Evolutionary conservation across 2,113 vertebrate species (phyloP).

Genomic region (Sebastes fasciatus): DNA sequence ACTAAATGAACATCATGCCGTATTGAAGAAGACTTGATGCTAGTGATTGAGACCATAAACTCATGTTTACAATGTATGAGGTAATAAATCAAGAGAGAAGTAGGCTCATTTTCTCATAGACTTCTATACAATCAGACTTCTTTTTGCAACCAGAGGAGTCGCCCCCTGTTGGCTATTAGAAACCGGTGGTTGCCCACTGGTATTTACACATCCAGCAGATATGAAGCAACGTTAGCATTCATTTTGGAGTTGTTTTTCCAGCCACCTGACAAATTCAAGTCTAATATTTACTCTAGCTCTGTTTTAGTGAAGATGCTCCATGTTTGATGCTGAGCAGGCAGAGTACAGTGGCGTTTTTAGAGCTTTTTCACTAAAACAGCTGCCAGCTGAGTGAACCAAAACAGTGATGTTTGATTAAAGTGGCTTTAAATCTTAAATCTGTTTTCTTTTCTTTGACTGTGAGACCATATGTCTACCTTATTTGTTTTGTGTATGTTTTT

Average conservation of each 20-base stretch:
- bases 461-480: neutral
- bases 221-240: neutral
- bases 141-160: too few species aligned
- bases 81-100: too few species aligned
- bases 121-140: too few species aligned
- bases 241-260: neutral
- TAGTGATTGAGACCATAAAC: too few species aligned
- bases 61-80: too few species aligned
- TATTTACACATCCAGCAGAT: neutral
- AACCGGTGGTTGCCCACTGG: too few species aligned
- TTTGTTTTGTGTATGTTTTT: neutral
- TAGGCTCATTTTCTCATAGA: too few species aligned
- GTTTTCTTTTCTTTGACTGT: neutral
- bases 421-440: neutral
- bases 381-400: neutral
- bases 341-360: neutral
- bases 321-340: neutral
- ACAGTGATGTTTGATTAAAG: neutral
- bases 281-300: neutral
- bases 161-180: too few species aligned
- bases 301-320: neutral
- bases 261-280: neutral
- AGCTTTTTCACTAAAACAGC: neutral
- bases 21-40: too few species aligned
- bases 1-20: too few species aligned